Conservation (phyloP, 2,888 invertebrate genomes). For the Lasioglossum marginatum region DNA sequence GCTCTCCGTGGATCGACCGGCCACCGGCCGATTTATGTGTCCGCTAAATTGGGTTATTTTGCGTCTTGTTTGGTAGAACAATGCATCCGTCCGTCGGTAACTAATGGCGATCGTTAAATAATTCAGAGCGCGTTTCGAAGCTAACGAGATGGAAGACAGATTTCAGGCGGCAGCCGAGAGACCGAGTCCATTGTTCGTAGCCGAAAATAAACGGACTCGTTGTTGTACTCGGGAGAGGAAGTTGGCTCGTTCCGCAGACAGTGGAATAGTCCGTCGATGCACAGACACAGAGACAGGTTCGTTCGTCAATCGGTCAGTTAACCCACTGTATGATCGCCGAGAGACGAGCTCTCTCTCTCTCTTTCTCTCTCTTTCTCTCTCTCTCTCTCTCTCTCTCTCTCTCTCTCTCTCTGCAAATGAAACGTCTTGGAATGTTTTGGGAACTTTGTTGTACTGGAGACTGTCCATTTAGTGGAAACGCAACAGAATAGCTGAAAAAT, state of each 20-base stretch:
- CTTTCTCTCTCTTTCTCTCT: no score
- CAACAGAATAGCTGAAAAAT: no score
- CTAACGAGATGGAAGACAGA: constrained; percentile 12
- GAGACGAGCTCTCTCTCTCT: background rate
- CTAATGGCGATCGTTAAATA: background rate
- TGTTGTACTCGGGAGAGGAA: background rate
- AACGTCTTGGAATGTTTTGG: no score
- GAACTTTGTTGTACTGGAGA: no score
- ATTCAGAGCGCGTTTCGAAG: background rate
- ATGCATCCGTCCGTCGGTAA: background rate
- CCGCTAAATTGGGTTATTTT: background rate
- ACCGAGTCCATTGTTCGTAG: background rate
- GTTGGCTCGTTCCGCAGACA: constrained; percentile 15
- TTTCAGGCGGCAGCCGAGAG: background rate
- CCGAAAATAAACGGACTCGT: constrained; percentile 19
- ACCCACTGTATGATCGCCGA: background rate
- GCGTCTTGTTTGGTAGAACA: background rate
- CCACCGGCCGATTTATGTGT: background rate
- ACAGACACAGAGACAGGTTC: background rate
- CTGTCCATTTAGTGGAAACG: no score
- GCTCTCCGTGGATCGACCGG: background rate
- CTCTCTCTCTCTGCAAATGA: background rate
- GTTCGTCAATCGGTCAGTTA: constrained; percentile 1
- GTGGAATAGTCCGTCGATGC: constrained; percentile 5
- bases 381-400: no score